phyloP scores from a whole-genome alignment of 2,888 invertebrate species.

The Dyspetes luteomarginatus region DNA sequence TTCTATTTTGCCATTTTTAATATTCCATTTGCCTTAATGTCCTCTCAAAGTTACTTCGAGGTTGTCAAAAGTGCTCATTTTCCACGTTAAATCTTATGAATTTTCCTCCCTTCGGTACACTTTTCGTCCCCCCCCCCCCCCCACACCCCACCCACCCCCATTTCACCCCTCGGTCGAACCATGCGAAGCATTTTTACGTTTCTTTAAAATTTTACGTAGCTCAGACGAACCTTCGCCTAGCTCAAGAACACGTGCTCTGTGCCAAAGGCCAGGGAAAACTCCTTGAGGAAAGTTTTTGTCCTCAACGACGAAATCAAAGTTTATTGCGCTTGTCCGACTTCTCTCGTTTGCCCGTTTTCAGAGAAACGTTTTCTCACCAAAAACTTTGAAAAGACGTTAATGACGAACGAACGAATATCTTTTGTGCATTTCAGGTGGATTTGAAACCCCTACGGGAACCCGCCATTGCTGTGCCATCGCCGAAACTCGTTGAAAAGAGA shows the following conservation, averaged over 20 bases:
- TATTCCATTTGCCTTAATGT: too few species aligned
- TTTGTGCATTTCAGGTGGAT: conserved; percentile 78
- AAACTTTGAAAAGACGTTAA: neutral
- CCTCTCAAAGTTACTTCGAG: too few species aligned
- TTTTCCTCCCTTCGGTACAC: too few species aligned
- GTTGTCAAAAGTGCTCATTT: too few species aligned
- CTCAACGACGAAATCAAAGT: conserved; percentile 11
- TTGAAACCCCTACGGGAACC: conserved; percentile 81
- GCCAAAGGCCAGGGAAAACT: neutral
- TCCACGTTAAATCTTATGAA: too few species aligned
- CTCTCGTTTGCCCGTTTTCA: neutral
- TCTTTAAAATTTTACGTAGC: neutral
- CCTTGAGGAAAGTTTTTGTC: neutral
- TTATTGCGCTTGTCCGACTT: neutral
- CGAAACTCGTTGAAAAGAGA: conserved; percentile 88
- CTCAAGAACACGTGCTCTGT: neutral
- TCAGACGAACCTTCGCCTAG: neutral
- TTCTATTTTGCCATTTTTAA: too few species aligned
- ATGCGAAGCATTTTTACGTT: neutral
- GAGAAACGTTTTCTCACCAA: conserved; percentile 43
- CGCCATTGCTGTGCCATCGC: conserved; percentile 78
- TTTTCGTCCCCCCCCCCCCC: too few species aligned
- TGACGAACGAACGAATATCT: neutral
- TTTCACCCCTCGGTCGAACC: too few species aligned
- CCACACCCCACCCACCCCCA: too few species aligned